A percentile compares a stretch with the other conserved stretches of the same genome.
phyloP scores from a whole-genome alignment of 2,797 vertebrate species.

The Chloroceryle inda region DNA sequence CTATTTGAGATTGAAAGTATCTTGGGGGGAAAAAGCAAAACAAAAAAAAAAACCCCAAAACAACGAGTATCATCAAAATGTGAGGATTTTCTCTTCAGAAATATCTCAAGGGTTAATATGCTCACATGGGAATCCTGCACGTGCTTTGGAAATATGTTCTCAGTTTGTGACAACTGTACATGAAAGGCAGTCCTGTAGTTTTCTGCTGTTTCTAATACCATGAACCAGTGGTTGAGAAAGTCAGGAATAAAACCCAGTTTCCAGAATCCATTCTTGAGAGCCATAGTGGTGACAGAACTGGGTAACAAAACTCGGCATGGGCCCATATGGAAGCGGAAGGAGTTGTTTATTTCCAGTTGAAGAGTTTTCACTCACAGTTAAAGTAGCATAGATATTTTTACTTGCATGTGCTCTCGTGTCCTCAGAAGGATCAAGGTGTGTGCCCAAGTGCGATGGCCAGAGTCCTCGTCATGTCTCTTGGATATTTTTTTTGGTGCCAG shows the following conservation, averaged over 20 bases:
- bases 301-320: not conserved
- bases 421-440: not conserved
- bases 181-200: not conserved
- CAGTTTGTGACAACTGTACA: not conserved
- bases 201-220: not conserved
- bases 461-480: rapidly evolving
- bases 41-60: too few species aligned
- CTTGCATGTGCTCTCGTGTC: rapidly evolving
- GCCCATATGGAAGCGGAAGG: not conserved
- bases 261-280: not conserved
- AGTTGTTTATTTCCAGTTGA: not conserved
- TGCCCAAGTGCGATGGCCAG: too few species aligned
- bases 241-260: not conserved
- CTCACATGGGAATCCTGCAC: not conserved
- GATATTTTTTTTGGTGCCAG: not conserved
- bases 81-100: not conserved
- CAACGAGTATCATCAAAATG: not conserved
- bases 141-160: not conserved
- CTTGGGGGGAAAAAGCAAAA: too few species aligned
- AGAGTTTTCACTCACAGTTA: not conserved
- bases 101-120: not conserved
- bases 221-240: not conserved
- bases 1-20: too few species aligned
- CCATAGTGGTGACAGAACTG: too few species aligned
- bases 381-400: not conserved